phyloP scores from a whole-genome alignment of 2,113 vertebrate species.

The Erpornis zantholeuca region DNA sequence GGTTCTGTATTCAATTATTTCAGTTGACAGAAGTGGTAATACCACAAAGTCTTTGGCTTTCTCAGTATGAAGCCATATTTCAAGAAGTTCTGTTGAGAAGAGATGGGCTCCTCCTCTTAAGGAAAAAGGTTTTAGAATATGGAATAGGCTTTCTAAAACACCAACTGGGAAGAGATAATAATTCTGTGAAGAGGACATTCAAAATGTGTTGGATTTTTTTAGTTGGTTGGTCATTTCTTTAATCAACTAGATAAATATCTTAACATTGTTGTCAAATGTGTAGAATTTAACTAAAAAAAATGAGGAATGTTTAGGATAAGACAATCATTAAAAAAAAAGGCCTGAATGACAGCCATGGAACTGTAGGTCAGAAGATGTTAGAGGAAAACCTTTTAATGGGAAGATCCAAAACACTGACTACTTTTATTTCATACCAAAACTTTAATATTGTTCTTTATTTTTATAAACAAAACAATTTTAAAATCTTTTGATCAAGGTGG shows the following conservation, averaged over 20 bases:
- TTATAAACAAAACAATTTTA: background rate
- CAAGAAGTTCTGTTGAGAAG: background rate
- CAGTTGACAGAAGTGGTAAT: background rate
- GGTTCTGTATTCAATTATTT: background rate
- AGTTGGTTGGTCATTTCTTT: accelerated
- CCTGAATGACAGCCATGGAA: background rate
- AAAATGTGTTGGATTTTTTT: background rate
- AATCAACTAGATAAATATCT: background rate
- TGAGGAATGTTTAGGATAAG: background rate
- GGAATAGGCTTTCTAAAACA: background rate
- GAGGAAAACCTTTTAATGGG: background rate
- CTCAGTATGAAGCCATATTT: background rate
- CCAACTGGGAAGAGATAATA: background rate
- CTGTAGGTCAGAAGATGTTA: background rate
- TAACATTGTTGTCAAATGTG: background rate
- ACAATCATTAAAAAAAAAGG: background rate
- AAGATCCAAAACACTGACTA: background rate
- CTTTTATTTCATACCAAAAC: background rate
- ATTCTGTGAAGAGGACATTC: background rate
- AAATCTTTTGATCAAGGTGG: background rate
- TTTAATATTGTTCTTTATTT: background rate
- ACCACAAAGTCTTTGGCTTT: background rate
- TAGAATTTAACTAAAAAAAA: background rate
- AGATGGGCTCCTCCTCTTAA: background rate
- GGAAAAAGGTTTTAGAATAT: background rate